These are phyloP conservation scores for Zele albiditarsus DNA, from an alignment of 2,888 invertebrate genomes.

Conservation along the genomic window DNA sequence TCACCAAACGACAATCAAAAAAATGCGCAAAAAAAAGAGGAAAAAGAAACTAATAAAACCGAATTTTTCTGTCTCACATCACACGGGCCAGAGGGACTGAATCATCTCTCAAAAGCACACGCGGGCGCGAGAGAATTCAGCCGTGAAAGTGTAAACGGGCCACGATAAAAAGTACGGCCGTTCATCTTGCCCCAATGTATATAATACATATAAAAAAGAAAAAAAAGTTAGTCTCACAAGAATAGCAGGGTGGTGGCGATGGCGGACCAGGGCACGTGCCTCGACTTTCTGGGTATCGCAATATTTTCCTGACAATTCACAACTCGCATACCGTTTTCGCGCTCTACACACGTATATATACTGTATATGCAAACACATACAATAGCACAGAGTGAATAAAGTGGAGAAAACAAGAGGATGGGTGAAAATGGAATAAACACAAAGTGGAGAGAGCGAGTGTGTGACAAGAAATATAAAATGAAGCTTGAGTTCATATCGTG, in stretches of 20 bases:
- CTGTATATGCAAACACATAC: neutral
- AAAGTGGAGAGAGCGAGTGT: neutral
- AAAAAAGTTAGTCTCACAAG: neutral
- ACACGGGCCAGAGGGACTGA: slow-evolving; percentile 10
- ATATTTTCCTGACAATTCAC: slow-evolving; percentile 30
- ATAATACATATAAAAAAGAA: slow-evolving; percentile 7
- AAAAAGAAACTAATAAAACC: neutral
- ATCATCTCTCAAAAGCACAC: slow-evolving; percentile 20
- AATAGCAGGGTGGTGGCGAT: neutral
- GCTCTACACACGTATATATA: neutral
- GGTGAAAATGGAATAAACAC: neutral
- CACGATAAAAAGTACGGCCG: slow-evolving; percentile 37
- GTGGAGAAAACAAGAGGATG: neutral
- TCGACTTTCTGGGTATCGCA: slow-evolving; percentile 35
- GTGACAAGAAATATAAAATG: neutral
- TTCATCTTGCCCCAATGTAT: slow-evolving; percentile 29
- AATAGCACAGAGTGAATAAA: neutral
- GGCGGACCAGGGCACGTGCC: slow-evolving; percentile 34
- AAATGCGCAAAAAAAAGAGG: slow-evolving; percentile 46
- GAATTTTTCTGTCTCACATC: slow-evolving; percentile 18
- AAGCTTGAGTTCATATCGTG: neutral
- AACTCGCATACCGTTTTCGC: neutral
- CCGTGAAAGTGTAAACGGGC: slow-evolving; percentile 38
- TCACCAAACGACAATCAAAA: neutral
- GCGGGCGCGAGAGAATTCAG: slow-evolving; percentile 30